A percentile compares a stretch with the other conserved stretches of the same genome.
These are phyloP conservation scores for Argyrosomus japonicus DNA, from an alignment of 2,113 vertebrate genomes.

Conservation along the genomic window DNA sequence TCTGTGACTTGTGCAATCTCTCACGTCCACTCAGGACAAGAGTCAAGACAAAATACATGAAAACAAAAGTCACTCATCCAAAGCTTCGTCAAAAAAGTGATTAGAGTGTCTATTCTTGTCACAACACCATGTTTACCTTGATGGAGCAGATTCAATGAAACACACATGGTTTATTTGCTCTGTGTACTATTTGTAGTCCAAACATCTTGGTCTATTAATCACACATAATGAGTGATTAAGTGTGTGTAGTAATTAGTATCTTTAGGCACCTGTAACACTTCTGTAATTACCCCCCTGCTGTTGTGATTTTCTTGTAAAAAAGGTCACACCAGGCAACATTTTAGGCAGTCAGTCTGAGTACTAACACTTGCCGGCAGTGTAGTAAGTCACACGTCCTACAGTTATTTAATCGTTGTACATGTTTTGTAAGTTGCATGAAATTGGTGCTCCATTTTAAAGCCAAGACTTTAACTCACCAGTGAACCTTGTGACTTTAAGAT, in stretches of 20 bases:
- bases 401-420: conserved; percentile 6
- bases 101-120: no score
- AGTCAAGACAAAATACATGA: background rate
- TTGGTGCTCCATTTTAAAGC: conserved; percentile 1
- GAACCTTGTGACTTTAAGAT: background rate
- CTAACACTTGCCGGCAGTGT: background rate
- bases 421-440: background rate
- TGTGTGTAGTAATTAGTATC: conserved; percentile 32
- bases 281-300: conserved; percentile 30
- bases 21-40: background rate
- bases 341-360: background rate
- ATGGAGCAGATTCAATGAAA: background rate
- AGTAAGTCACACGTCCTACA: conserved; percentile 8
- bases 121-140: background rate
- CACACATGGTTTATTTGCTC: background rate
- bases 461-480: background rate
- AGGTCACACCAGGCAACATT: conserved; percentile 16
- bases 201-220: conserved; percentile 33
- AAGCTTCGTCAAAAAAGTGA: background rate
- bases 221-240: conserved; percentile 13
- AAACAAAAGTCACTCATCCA: background rate
- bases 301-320: conserved; percentile 38
- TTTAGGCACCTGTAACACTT: conserved; percentile 40
- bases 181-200: conserved; percentile 8
- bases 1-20: background rate